A percentile compares a stretch with the other conserved stretches of the same genome.
phyloP scores from a whole-genome alignment of 1,140 invertebrate genomes.

The Berghia stephanieae region DNA sequence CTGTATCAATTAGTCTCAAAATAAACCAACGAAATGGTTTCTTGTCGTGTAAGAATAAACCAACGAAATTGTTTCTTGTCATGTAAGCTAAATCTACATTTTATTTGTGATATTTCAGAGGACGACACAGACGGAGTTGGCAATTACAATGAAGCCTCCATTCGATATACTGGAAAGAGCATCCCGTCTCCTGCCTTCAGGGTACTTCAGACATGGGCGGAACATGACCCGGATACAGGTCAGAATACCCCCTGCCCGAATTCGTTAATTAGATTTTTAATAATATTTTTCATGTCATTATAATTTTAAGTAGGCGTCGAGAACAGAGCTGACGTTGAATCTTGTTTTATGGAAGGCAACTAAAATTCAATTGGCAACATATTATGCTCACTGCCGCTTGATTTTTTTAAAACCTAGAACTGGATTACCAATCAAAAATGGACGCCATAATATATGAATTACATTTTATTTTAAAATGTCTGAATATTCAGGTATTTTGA shows the following conservation, averaged over 20 bases:
- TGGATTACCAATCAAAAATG: too few species aligned
- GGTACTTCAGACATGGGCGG: slow-evolving; percentile 74
- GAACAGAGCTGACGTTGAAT: too few species aligned
- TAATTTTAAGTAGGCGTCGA: too few species aligned
- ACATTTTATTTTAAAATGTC: too few species aligned
- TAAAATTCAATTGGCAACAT: too few species aligned
- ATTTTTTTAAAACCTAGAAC: too few species aligned
- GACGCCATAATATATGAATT: too few species aligned
- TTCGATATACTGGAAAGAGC: slow-evolving; percentile 79
- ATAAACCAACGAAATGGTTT: neutral
- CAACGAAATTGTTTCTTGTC: neutral
- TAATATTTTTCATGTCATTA: too few species aligned
- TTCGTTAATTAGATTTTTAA: slow-evolving; percentile 1
- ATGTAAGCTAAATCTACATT: neutral
- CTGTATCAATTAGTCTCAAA: neutral
- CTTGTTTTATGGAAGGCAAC: too few species aligned
- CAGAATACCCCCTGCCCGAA: neutral
- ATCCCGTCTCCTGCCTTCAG: slow-evolving; percentile 88
- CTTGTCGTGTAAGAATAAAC: neutral
- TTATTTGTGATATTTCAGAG: slow-evolving; percentile 8
- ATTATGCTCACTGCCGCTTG: too few species aligned
- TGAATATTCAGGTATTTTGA: too few species aligned
- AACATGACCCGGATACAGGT: slow-evolving; percentile 35
- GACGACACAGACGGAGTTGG: slow-evolving; percentile 50
- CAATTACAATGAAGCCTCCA: slow-evolving; percentile 60